Conservation (phyloP, 1,140 invertebrate species). For the Antheraea mylitta region DNA sequence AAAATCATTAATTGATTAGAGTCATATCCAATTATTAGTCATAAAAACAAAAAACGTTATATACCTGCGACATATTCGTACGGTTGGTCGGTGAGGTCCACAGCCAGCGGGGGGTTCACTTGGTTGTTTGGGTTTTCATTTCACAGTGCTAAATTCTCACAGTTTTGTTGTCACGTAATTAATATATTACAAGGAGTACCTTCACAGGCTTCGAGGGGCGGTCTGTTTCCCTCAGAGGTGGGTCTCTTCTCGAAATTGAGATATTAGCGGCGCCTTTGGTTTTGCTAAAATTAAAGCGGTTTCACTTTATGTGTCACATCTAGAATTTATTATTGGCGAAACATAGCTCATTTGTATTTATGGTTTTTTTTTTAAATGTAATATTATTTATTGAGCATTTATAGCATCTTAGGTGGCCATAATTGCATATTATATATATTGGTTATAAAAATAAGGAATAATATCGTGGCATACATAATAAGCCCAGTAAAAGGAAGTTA, state of each 20-base stretch:
- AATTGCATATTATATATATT: background rate
- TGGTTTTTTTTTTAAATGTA: background rate
- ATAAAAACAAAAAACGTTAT: background rate
- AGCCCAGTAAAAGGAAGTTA: no score
- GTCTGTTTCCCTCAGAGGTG: slow-evolving; percentile 60
- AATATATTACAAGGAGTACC: slow-evolving; percentile 63
- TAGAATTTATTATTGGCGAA: slow-evolving; percentile 33
- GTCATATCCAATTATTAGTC: no score
- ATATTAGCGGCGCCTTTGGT: slow-evolving; percentile 53
- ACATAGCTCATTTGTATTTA: slow-evolving; percentile 1
- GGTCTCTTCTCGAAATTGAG: slow-evolving; percentile 67
- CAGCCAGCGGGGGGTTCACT: slow-evolving; percentile 54
- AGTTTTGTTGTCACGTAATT: slow-evolving; percentile 73
- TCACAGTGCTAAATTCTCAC: slow-evolving; percentile 63
- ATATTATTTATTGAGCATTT: background rate
- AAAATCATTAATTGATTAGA: no score
- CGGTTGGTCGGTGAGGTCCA: slow-evolving; percentile 52
- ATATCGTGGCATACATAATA: no score
- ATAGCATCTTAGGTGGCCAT: slow-evolving; percentile 10
- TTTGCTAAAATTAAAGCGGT: slow-evolving; percentile 36
- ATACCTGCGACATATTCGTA: slow-evolving; percentile 21
- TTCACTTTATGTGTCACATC: slow-evolving; percentile 44
- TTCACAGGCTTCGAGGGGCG: slow-evolving; percentile 42
- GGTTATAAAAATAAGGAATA: background rate
- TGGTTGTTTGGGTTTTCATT: slow-evolving; percentile 38